Conservation (phyloP, 1,140 invertebrate genomes). For the Hyposmocoma kahamanoa region DNA sequence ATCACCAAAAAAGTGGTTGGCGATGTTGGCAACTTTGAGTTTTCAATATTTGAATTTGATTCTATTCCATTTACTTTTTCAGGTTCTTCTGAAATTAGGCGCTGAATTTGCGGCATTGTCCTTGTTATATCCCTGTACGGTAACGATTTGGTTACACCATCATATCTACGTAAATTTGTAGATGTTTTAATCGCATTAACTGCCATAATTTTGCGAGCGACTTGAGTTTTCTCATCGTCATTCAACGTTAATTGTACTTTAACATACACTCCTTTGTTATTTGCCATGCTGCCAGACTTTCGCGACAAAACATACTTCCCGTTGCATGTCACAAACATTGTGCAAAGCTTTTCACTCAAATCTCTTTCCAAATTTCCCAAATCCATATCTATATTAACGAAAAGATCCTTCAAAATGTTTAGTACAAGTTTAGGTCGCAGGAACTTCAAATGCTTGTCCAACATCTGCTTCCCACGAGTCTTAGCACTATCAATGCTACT, state of each 20-base stretch:
- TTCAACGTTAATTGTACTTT: constrained; percentile 32
- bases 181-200: no score
- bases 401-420: constrained; percentile 33
- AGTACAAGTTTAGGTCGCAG: constrained; percentile 17
- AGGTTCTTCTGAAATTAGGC: no score
- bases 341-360: constrained; percentile 28
- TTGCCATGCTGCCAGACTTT: not conserved
- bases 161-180: no score
- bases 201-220: no score
- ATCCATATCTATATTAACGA: constrained; percentile 34
- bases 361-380: constrained; percentile 34
- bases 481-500: constrained; percentile 18
- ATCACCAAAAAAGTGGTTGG: no score
- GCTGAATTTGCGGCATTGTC: no score
- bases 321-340: constrained; percentile 20
- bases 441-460: constrained; percentile 19
- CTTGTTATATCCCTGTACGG: no score
- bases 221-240: constrained; percentile 14
- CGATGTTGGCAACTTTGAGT: no score
- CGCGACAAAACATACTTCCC: constrained; percentile 3
- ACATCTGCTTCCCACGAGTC: constrained; percentile 9
- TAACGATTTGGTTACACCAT: no score
- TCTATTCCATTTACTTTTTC: no score
- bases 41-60: no score
- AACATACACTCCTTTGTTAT: constrained; percentile 22